A percentile compares a stretch with the other conserved stretches of the same genome.
These are phyloP conservation scores for Semotilus atromaculatus DNA, from an alignment of 2,797 vertebrate species.

Conservation along the genomic window DNA sequence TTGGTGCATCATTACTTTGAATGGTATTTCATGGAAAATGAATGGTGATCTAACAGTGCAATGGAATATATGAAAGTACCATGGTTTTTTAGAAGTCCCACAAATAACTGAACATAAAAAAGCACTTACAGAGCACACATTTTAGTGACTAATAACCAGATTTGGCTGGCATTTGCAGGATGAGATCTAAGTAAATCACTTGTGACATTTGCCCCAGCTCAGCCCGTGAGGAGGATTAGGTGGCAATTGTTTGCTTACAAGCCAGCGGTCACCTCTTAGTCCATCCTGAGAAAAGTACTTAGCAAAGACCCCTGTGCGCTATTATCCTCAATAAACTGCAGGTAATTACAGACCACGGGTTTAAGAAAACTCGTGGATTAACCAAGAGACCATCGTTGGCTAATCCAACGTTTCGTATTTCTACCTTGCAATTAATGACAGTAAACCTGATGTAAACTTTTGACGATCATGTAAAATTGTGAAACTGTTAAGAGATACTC, in stretches of 20 bases:
- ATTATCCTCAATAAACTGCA: conserved; percentile 17
- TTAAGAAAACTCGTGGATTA: background rate
- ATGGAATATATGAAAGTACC: background rate
- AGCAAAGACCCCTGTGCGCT: background rate
- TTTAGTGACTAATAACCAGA: background rate
- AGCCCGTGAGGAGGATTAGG: conserved; percentile 2
- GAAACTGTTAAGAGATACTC: background rate
- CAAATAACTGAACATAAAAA: background rate
- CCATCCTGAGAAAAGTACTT: conserved; percentile 10
- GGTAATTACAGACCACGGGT: background rate
- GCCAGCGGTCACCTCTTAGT: background rate
- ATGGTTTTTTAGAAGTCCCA: background rate
- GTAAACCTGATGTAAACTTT: background rate
- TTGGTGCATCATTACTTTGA: background rate
- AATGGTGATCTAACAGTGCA: background rate
- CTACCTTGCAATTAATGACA: background rate
- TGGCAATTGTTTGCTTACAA: background rate
- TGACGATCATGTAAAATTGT: background rate
- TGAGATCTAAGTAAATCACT: conserved; percentile 20
- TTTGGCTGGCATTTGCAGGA: background rate
- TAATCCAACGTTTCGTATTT: background rate
- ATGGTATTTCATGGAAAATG: background rate
- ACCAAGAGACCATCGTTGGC: background rate
- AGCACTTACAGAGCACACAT: background rate
- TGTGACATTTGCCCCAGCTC: background rate